Evolutionary conservation across 2,888 invertebrate species (phyloP).

Genomic region (Eurytoma adleriae): DNA sequence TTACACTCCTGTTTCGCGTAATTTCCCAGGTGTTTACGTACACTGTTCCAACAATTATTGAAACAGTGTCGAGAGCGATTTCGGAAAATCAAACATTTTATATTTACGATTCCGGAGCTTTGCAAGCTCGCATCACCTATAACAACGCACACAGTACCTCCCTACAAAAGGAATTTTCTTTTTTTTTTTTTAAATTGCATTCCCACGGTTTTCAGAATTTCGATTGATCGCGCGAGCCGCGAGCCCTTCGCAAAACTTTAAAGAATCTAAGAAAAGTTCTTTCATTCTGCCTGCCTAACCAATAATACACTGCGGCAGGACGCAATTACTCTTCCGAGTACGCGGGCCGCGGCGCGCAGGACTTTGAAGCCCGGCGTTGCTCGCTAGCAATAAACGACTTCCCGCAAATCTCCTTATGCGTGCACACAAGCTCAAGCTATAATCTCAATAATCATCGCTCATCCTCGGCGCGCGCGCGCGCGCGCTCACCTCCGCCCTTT

Average conservation of each 20-base stretch:
- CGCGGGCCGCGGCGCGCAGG: conserved; percentile 10
- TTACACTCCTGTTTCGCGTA: conserved; percentile 24
- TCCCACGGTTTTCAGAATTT: no score
- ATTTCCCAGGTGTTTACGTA: conserved; percentile 36
- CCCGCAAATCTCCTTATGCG: conserved; percentile 55
- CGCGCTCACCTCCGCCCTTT: conserved; percentile 62
- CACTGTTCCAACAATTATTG: conserved; percentile 40
- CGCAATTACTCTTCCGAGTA: conserved; percentile 55
- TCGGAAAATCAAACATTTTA: no score
- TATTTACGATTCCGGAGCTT: no score
- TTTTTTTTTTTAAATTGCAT: no score
- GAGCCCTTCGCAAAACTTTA: no score
- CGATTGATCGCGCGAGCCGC: no score
- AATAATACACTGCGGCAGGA: conserved; percentile 29
- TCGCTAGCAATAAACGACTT: conserved; percentile 58
- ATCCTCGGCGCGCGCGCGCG: conserved; percentile 45
- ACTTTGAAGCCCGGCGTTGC: conserved; percentile 46
- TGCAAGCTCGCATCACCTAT: no score
- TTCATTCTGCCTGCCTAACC: not conserved
- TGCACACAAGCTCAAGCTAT: conserved; percentile 57
- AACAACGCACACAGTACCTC: no score
- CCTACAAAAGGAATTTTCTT: no score
- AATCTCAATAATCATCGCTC: conserved; percentile 72
- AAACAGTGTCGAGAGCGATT: conserved; percentile 24
- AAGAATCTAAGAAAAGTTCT: no score